Evolutionary conservation across 2,113 vertebrate species (phyloP).

Genomic region (Sapayoa aenigma): DNA sequence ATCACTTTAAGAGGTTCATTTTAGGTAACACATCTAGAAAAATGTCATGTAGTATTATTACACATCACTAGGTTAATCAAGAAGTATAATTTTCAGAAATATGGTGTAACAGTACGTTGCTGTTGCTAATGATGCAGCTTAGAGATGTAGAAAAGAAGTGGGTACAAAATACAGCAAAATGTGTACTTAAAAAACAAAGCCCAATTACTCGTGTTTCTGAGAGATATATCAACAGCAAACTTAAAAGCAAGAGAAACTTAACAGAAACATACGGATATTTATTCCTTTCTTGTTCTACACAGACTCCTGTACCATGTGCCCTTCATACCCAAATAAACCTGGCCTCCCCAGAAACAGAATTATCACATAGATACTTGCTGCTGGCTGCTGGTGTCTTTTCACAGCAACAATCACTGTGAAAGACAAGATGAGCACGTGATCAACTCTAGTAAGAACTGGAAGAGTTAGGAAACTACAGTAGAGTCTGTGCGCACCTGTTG

Average conservation of each 20-base stretch:
- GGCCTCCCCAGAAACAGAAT: neutral
- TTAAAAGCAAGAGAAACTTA: neutral
- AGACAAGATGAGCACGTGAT: neutral
- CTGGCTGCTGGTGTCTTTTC: neutral
- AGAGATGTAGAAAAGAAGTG: neutral
- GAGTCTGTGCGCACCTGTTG: neutral
- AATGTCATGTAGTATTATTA: neutral
- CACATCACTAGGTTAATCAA: slow-evolving; percentile 33
- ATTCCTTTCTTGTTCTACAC: too few species aligned
- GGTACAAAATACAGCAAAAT: neutral
- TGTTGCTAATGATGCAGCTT: neutral
- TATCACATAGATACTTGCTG: neutral
- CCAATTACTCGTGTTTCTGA: neutral
- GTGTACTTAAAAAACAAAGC: neutral
- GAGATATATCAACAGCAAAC: neutral
- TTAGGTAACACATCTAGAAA: neutral
- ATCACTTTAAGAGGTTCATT: neutral
- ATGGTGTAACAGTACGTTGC: neutral
- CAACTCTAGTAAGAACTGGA: neutral
- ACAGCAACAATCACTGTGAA: neutral
- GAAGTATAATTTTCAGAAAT: neutral
- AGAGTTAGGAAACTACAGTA: neutral
- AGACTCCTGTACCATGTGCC: rapidly evolving
- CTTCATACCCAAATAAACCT: neutral
- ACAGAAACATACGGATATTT: neutral